Base-by-base conservation (phyloP, 2,113 vertebrate species). In the Dryoscopus gambensis region DNA sequence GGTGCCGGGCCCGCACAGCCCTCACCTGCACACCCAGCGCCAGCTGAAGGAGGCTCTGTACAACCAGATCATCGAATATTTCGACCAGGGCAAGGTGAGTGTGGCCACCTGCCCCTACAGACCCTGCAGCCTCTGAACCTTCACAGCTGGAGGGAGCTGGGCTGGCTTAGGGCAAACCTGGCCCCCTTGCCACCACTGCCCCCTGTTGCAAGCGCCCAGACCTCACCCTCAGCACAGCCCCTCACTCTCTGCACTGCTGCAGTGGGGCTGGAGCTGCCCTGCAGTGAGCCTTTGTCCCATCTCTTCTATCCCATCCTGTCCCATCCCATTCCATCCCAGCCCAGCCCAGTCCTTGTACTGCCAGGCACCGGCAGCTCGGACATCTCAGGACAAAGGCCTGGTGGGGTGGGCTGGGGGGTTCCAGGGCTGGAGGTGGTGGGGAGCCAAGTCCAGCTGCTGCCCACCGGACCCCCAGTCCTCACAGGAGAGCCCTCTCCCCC, bases 41-140 rank as follows among this genome's bases (percentile, higher is more conserved):
- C 96, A 97, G 93, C 95, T 97, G 52, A 97, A 97, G 52, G 97
- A 97, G 87, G 90, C 76, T 44, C 92, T 97, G 31, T 97, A 97
- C 95, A 92, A 95, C 76, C 94, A 97, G 89, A 97, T 96, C 87
- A 95, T 97, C 0, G 24, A 85, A 11, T 97, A 97, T 80, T 97
- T 97, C 0, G 97, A 97, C 79, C 86, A 96, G 89, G 97, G 97
- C 93, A 97, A 97, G 95, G 97, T 97, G 40, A 90, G 85, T 0
- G 0, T 2, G 15, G 68, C n/a, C 5, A 0, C 10, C 4, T 3
- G 11, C 9, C 40, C 52, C 4, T 0, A 2, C 53, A 60, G 57
- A 23, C 12, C 35, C 40, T 13, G 39, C 63, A 40, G 62, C n/a
- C 47, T 19, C 64, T 9, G 28, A 46, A 13, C 42, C 15, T 10